Evolutionary conservation across 2,113 vertebrate species (phyloP).

Genomic region (Colinus virginianus): DNA sequence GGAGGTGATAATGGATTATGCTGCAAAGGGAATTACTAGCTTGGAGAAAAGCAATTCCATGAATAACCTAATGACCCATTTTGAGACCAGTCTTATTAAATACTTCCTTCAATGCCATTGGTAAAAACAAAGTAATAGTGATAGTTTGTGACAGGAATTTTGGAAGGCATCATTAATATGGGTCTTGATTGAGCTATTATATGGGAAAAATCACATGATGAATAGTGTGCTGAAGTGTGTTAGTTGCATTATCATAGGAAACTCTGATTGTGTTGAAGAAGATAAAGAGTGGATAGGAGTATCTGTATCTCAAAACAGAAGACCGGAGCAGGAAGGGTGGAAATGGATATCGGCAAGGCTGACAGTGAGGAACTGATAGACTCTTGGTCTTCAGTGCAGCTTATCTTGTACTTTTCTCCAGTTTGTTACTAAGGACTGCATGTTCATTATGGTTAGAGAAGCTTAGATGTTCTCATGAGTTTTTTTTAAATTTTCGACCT

Average conservation of each 20-base stretch:
- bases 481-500: background rate
- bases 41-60: background rate
- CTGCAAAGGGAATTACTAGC: slow-evolving; percentile 13
- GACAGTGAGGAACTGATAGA: background rate
- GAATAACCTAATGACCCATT: slow-evolving; percentile 21
- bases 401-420: fast-evolving
- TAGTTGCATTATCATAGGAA: background rate
- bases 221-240: background rate
- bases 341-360: background rate
- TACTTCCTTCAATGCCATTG: background rate
- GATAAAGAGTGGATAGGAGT: background rate
- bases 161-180: background rate
- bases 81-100: slow-evolving; percentile 23
- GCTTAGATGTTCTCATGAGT: background rate
- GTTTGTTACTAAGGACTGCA: background rate
- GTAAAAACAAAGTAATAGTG: background rate
- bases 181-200: background rate
- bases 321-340: background rate
- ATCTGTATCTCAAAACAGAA: background rate
- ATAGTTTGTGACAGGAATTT: slow-evolving; percentile 10
- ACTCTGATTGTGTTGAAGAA: background rate
- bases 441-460: background rate
- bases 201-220: background rate
- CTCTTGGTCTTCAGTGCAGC: background rate
- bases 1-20: slow-evolving; percentile 57